Conservation (phyloP, 2,113 vertebrate species). For the Microcebus lehilahytsara region DNA sequence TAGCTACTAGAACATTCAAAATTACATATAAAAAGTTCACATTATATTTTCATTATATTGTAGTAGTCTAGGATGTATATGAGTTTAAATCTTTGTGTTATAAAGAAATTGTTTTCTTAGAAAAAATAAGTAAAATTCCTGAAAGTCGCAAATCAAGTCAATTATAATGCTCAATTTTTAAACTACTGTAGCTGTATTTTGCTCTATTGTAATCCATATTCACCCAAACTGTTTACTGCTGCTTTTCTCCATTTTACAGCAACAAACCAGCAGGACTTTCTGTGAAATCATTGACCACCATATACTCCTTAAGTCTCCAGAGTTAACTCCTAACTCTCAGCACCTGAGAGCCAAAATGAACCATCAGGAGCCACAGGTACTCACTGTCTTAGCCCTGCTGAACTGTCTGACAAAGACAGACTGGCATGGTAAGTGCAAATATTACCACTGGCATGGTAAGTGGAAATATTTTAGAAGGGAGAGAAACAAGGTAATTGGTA, state of each 20-base stretch:
- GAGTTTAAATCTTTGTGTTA: not conserved
- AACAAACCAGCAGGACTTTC: not conserved
- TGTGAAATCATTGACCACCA: not conserved
- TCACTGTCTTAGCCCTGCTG: not conserved
- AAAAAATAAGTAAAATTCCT: constrained; percentile 47
- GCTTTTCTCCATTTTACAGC: constrained; percentile 6
- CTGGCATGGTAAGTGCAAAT: not conserved
- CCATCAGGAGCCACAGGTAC: not conserved
- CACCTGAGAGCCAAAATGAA: not conserved
- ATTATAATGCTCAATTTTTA: not conserved
- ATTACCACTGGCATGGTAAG: too few species aligned
- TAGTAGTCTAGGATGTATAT: not conserved
- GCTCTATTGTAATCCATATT: not conserved
- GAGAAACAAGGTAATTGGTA: not conserved
- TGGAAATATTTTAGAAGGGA: not conserved
- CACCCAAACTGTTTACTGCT: not conserved
- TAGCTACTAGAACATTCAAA: constrained; percentile 13
- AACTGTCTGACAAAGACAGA: not conserved
- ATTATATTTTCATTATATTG: not conserved
- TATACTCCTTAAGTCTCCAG: not conserved
- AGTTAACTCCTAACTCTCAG: not conserved
- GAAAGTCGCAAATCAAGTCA: not conserved
- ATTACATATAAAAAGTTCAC: not conserved
- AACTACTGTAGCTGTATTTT: not conserved
- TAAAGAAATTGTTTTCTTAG: not conserved